A percentile compares a stretch with the other conserved stretches of the same genome.
These are phyloP conservation scores for Ammodytes dubius DNA, from an alignment of 2,113 vertebrate species.

Conservation along the genomic window DNA sequence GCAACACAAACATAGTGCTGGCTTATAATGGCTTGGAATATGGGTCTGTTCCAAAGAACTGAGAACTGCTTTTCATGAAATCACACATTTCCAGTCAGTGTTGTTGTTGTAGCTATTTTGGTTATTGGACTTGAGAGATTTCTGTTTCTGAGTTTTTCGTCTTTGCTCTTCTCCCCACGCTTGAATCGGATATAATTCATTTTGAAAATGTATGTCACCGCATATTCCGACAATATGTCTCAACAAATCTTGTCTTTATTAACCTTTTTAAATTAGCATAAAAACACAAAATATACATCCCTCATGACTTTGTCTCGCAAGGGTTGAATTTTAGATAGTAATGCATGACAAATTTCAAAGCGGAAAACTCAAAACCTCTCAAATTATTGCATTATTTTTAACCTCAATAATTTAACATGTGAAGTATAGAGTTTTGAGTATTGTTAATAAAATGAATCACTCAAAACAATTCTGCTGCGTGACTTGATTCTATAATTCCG, in stretches of 20 bases:
- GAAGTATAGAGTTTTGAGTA: background rate
- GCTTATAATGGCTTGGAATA: background rate
- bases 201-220: no score
- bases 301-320: no score
- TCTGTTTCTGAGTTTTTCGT: background rate
- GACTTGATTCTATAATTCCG: background rate
- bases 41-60: background rate
- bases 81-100: background rate
- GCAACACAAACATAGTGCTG: background rate
- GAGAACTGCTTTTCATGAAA: background rate
- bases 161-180: background rate
- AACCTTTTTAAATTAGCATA: no score
- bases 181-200: background rate
- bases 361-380: no score
- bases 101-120: background rate
- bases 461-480: background rate
- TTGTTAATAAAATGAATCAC: conserved; percentile 1
- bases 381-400: background rate
- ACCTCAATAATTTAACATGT: background rate
- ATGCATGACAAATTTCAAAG: no score
- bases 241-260: no score
- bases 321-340: no score
- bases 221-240: no score
- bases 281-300: no score
- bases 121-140: background rate